Conservation (phyloP, 2,113 vertebrate genomes). For the Sarotherodon lohbergeri region DNA sequence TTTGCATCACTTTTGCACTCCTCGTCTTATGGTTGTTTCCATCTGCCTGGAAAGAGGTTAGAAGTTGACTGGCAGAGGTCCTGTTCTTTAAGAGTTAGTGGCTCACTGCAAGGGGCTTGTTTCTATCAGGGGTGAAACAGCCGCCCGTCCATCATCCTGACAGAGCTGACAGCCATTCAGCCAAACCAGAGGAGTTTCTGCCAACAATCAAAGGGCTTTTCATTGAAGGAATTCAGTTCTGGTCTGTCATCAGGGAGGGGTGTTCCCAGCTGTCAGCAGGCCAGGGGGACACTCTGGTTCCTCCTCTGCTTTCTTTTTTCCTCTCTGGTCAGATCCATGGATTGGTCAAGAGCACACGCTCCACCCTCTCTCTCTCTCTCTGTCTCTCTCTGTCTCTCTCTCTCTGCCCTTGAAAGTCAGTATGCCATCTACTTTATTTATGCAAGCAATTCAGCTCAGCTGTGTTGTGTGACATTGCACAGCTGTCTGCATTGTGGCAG, state of each 20-base stretch:
- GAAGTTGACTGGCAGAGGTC: constrained; percentile 70
- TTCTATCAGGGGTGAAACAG: constrained; percentile 67
- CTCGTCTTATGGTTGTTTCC: constrained; percentile 41
- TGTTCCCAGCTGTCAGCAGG: constrained; percentile 37
- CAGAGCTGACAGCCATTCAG: constrained; percentile 72
- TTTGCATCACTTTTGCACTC: constrained; percentile 5
- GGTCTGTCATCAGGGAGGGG: constrained; percentile 57
- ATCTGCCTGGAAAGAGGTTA: constrained; percentile 58
- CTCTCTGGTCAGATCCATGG: constrained; percentile 2
- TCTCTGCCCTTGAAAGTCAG: not conserved
- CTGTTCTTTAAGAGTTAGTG: constrained; percentile 53
- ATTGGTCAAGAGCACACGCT: constrained; percentile 39
- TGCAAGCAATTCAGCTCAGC: not conserved
- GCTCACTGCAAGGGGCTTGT: constrained; percentile 58
- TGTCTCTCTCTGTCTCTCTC: not conserved
- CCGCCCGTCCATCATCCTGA: constrained; percentile 64
- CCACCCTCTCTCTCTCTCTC: not conserved
- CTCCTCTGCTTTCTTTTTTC: not conserved
- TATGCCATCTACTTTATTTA: not conserved
- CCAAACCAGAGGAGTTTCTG: constrained; percentile 61
- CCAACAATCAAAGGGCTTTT: constrained; percentile 68
- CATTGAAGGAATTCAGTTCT: constrained; percentile 68
- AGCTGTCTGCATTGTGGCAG: not conserved
- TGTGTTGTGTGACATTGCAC: not conserved
- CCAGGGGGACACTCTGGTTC: not conserved